These are phyloP conservation scores for Gastrophysa polygoni DNA, from an alignment of 2,888 invertebrate species.

Conservation along the genomic window DNA sequence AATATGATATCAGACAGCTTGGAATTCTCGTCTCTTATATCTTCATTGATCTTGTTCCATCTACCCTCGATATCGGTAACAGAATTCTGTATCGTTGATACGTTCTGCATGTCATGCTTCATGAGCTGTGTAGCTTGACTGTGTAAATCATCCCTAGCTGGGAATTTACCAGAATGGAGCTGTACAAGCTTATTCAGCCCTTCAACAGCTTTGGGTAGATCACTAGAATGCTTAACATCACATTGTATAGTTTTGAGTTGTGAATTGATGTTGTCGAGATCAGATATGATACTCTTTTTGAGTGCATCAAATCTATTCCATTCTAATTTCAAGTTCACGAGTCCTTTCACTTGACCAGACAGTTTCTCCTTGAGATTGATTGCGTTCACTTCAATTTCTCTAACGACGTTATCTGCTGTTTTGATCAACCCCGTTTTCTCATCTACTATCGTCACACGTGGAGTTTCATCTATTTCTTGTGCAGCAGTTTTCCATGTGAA, in stretches of 20 bases:
- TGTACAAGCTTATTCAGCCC: slow-evolving; percentile 62
- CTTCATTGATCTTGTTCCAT: slow-evolving; percentile 80
- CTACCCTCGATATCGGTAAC: slow-evolving; percentile 78
- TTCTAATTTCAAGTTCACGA: slow-evolving; percentile 74
- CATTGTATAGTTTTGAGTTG: slow-evolving; percentile 65
- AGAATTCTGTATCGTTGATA: slow-evolving; percentile 80
- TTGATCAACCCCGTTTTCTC: slow-evolving; percentile 72
- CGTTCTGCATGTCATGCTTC: slow-evolving; percentile 81
- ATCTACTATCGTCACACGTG: slow-evolving; percentile 72
- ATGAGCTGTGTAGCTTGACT: slow-evolving; percentile 79
- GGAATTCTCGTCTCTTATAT: slow-evolving; percentile 74
- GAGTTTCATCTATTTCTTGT: slow-evolving; percentile 70
- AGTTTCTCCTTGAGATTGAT: slow-evolving; percentile 71
- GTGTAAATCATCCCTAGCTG: slow-evolving; percentile 73
- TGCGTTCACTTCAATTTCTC: slow-evolving; percentile 74
- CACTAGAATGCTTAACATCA: slow-evolving; percentile 58
- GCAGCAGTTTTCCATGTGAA: slow-evolving; percentile 74
- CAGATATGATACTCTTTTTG: slow-evolving; percentile 72
- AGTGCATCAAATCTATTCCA: slow-evolving; percentile 78
- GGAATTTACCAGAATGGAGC: slow-evolving; percentile 65
- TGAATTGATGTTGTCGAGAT: slow-evolving; percentile 66
- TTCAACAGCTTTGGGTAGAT: slow-evolving; percentile 60
- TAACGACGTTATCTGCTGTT: slow-evolving; percentile 73
- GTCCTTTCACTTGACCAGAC: slow-evolving; percentile 68
- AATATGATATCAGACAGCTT: slow-evolving; percentile 75